These are phyloP conservation scores for Xiphophorus couchianus DNA, from an alignment of 2,113 vertebrate species.

Conservation along the genomic window DNA sequence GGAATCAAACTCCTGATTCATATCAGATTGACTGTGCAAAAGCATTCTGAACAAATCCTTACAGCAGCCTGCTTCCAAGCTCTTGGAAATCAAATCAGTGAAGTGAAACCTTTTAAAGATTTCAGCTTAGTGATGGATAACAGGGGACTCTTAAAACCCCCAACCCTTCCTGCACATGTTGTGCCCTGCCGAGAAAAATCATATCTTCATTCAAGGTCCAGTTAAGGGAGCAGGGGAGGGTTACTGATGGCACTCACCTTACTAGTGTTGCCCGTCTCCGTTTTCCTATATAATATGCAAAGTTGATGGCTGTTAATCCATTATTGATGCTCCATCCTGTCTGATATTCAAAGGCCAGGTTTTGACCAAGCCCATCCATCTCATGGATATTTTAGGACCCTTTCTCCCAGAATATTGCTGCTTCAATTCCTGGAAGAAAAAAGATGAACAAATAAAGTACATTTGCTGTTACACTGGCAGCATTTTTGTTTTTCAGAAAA, in stretches of 20 bases:
- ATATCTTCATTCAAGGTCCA: constrained; percentile 55
- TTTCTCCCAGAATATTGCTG: constrained; percentile 53
- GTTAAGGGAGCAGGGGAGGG: constrained; percentile 23
- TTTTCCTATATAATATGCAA: constrained; percentile 70
- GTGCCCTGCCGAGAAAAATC: constrained; percentile 44
- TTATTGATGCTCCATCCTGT: constrained; percentile 69
- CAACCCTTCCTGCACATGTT: constrained; percentile 43
- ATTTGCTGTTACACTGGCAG: background rate
- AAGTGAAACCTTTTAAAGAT: constrained; percentile 61
- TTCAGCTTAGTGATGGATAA: constrained; percentile 45
- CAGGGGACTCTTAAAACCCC: constrained; percentile 40
- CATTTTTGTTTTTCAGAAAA: background rate
- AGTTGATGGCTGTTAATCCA: constrained; percentile 65
- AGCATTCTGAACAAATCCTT: constrained; percentile 40
- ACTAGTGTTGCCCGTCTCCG: constrained; percentile 57
- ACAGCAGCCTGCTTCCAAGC: constrained; percentile 14
- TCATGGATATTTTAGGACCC: constrained; percentile 69
- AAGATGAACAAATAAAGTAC: constrained; percentile 35
- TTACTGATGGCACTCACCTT: constrained; percentile 63
- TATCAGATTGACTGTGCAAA: constrained; percentile 19
- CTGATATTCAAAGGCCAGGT: constrained; percentile 65
- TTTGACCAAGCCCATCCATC: constrained; percentile 46
- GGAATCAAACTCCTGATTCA: constrained; percentile 19
- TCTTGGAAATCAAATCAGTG: constrained; percentile 27
- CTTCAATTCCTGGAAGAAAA: constrained; percentile 23